Percentiles rank a stretch among this genome's conserved stretches.
Conservation (phyloP, 2,888 invertebrate genomes). For the Bruchidius siliquastri region DNA sequence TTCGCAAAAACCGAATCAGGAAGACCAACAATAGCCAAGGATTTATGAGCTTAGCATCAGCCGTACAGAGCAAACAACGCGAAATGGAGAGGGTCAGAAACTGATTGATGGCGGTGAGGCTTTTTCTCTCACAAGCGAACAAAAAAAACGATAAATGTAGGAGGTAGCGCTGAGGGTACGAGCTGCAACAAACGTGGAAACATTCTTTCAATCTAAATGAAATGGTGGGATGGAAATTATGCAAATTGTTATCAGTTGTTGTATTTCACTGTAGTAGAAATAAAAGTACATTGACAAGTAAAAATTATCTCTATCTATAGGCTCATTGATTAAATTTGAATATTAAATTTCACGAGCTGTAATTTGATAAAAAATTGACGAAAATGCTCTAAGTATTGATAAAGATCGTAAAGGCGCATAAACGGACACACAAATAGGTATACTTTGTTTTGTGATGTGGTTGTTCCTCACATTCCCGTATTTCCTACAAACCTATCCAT, state of each 20-base stretch:
- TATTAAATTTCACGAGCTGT: no score
- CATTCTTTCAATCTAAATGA: neutral
- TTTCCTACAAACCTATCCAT: neutral
- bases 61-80: neutral
- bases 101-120: neutral
- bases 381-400: no score
- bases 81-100: neutral
- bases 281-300: no score
- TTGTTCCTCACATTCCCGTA: neutral
- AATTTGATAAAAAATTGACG: no score
- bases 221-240: neutral
- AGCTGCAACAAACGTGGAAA: no score
- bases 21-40: neutral
- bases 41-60: neutral
- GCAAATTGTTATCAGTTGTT: neutral
- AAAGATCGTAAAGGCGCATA: no score
- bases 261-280: no score
- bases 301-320: no score
- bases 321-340: no score
- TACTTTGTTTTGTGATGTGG: no score
- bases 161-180: neutral
- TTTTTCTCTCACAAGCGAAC: neutral
- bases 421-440: no score
- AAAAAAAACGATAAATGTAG: neutral
- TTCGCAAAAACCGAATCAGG: neutral